phyloP scores from a whole-genome alignment of 2,888 invertebrate genomes.

The Nudaria mundana region DNA sequence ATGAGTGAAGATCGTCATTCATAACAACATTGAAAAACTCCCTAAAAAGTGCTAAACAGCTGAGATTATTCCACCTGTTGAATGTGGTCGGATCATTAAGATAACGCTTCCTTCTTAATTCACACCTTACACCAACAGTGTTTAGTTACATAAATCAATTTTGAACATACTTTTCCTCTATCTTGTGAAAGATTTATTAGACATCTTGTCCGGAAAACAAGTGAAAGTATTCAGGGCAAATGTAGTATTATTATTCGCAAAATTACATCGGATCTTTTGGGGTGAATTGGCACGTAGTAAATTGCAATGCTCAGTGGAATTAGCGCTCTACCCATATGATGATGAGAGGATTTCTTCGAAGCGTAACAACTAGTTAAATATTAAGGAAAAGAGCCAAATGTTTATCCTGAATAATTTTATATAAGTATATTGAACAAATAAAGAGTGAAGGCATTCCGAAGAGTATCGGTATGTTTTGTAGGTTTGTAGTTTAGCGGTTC shows the following conservation, averaged over 20 bases:
- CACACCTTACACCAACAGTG: constrained; percentile 20
- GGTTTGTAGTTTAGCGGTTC: too few relatives aligned
- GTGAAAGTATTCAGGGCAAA: constrained; percentile 18
- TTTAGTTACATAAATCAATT: constrained; percentile 33
- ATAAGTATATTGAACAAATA: background rate
- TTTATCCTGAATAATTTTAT: too few relatives aligned
- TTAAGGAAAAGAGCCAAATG: too few relatives aligned
- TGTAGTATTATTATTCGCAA: constrained; percentile 10
- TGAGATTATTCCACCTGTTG: constrained; percentile 42
- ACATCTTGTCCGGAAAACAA: constrained; percentile 23
- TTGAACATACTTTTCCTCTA: constrained; percentile 20
- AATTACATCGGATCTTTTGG: constrained; percentile 9
- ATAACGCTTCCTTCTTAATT: constrained; percentile 36
- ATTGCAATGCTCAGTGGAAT: constrained; percentile 8
- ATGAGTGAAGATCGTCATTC: too few relatives aligned
- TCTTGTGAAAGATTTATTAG: constrained; percentile 28
- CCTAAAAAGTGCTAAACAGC: constrained; percentile 8
- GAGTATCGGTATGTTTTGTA: too few relatives aligned
- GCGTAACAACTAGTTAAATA: background rate
- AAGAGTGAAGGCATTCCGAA: too few relatives aligned
- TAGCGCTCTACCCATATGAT: constrained; percentile 2
- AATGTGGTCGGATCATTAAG: constrained; percentile 36
- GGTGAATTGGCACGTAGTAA: constrained; percentile 12
- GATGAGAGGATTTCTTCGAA: background rate
- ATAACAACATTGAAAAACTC: too few relatives aligned